Conservation (phyloP, 2,888 invertebrate species). For the Pterobdella sp. region DNA sequence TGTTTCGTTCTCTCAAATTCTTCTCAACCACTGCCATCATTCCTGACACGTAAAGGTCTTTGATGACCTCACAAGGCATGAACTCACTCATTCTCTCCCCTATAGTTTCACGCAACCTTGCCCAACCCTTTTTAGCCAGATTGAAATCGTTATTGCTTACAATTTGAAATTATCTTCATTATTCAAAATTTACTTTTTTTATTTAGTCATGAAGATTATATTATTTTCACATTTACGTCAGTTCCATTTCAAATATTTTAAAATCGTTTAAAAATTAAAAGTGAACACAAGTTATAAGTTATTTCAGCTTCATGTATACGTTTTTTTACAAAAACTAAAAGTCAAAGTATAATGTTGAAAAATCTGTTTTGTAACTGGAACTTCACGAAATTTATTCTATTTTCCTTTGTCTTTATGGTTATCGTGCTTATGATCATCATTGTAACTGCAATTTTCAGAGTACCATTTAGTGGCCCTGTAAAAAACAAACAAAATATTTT, state of each 20-base stretch:
- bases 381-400: not conserved
- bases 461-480: constrained; percentile 17
- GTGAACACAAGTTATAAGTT: not conserved
- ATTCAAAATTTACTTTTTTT: not conserved
- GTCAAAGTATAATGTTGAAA: not conserved
- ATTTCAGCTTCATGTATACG: too few species aligned
- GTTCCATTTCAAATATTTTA: constrained; percentile 3
- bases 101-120: not conserved
- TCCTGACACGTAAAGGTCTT: constrained; percentile 20
- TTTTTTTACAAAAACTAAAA: not conserved
- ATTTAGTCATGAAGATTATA: not conserved
- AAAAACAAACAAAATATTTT: not conserved
- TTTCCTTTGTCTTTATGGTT: constrained; percentile 5
- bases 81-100: constrained; percentile 21
- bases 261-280: not conserved
- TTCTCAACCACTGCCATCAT: constrained; percentile 9
- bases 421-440: not conserved
- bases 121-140: constrained; percentile 6
- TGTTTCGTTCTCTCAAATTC: constrained; percentile 18
- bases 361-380: not conserved
- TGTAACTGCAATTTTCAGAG: constrained; percentile 12
- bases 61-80: not conserved
- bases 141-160: not conserved
- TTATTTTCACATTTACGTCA: not conserved
- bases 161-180: not conserved